Percentiles rank a stretch among this genome's conserved stretches.
phyloP scores from a whole-genome alignment of 2,888 invertebrate genomes.

The Scotopteryx bipunctaria region DNA sequence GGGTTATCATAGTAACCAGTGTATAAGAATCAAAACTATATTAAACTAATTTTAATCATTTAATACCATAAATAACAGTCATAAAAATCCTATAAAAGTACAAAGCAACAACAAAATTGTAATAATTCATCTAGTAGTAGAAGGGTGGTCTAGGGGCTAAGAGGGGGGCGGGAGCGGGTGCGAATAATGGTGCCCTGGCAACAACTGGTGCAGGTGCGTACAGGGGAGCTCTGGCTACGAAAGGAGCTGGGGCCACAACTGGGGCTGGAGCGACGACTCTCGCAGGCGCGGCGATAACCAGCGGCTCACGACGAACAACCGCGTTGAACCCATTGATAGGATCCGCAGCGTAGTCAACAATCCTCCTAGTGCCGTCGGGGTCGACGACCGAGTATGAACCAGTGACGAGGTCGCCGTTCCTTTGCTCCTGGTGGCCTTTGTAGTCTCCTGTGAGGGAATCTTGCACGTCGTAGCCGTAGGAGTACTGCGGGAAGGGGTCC shows the following conservation, averaged over 20 bases:
- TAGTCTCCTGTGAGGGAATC: constrained; percentile 84
- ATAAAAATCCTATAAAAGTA: constrained; percentile 58
- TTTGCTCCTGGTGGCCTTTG: constrained; percentile 82
- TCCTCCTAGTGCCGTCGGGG: constrained; percentile 82
- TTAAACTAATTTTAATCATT: constrained; percentile 45
- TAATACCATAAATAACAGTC: constrained; percentile 75
- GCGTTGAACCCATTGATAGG: constrained; percentile 83
- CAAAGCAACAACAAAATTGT: constrained; percentile 72
- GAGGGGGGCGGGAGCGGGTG: constrained; percentile 49
- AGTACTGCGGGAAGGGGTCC: constrained; percentile 80
- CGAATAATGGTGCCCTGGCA: constrained; percentile 44
- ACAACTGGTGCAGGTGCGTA: constrained; percentile 45
- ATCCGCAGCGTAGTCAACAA: constrained; percentile 83
- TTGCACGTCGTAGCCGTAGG: constrained; percentile 83
- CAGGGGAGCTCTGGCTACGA: constrained; percentile 47
- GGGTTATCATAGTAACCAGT: too few relatives aligned
- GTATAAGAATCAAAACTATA: constrained; percentile 5
- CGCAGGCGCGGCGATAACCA: constrained; percentile 56
- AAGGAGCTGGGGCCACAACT: constrained; percentile 49
- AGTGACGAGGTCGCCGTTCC: constrained; percentile 82
- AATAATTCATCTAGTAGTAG: constrained; percentile 75
- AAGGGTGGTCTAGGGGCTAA: constrained; percentile 66
- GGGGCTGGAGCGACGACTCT: constrained; percentile 55
- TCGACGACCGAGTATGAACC: constrained; percentile 82
- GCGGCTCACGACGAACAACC: constrained; percentile 80